These are phyloP conservation scores for Ancistrus triradiatus DNA, from an alignment of 2,113 vertebrate genomes.

Conservation along the genomic window DNA sequence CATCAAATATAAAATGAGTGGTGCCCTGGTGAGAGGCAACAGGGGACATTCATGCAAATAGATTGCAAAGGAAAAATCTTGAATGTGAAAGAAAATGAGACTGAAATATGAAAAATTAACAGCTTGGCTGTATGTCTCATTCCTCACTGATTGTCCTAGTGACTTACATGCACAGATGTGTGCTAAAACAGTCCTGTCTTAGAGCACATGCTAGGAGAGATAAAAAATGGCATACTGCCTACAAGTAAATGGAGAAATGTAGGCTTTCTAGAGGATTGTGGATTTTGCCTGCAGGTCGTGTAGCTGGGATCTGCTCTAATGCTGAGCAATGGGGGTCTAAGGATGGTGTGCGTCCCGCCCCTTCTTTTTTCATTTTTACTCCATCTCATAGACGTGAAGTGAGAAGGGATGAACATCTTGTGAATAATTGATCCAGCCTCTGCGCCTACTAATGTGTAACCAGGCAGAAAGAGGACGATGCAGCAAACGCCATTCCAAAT, in stretches of 20 bases:
- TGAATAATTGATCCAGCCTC: conserved; percentile 66
- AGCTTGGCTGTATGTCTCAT: too few species aligned
- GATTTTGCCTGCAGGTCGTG: conserved; percentile 26
- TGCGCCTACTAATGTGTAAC: conserved; percentile 59
- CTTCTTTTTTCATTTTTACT: conserved; percentile 8
- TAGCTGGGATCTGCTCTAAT: conserved; percentile 13
- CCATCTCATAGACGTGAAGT: conserved; percentile 28
- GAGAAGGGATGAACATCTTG: conserved; percentile 31
- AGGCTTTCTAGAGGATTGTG: conserved; percentile 10
- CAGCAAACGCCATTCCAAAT: conserved; percentile 5
- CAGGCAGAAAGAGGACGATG: conserved; percentile 60
- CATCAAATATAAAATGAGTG: too few species aligned
- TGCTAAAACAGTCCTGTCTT: too few species aligned
- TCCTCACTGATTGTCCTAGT: too few species aligned
- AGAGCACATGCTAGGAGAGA: not conserved
- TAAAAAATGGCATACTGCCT: conserved; percentile 23
- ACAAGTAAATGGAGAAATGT: too few species aligned
- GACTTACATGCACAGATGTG: too few species aligned
- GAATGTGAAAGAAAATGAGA: too few species aligned
- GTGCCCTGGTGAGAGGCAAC: too few species aligned
- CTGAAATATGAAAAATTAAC: too few species aligned
- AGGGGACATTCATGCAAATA: too few species aligned
- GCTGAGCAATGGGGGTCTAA: conserved; percentile 32
- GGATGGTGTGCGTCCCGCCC: conserved; percentile 1
- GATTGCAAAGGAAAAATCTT: too few species aligned